Conservation (phyloP, 1,140 invertebrate genomes). For the Uloborus diversus region DNA sequence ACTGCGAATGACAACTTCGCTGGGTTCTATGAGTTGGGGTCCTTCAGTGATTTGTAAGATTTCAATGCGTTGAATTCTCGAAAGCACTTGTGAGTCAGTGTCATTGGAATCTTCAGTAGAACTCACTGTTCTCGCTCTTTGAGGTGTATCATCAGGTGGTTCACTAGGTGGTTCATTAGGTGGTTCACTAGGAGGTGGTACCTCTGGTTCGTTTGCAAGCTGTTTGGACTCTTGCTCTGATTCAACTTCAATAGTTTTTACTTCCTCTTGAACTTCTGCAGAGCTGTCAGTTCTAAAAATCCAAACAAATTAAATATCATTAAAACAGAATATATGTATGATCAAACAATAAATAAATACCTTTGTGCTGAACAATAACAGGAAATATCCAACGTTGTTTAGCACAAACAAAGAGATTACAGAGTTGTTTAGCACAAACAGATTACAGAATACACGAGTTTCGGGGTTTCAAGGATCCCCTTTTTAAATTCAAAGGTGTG, state of each 20-base stretch:
- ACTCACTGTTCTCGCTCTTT: conserved; percentile 16
- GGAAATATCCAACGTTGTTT: too few relatives aligned
- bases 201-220: not conserved
- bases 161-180: not conserved
- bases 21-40: conserved; percentile 79
- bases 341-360: too few relatives aligned
- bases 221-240: not conserved
- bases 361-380: too few relatives aligned
- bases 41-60: conserved; percentile 68
- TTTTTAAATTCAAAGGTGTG: too few relatives aligned
- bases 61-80: conserved; percentile 65
- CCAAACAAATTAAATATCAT: not conserved
- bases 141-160: conserved; percentile 40
- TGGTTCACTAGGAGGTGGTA: conserved; percentile 2
- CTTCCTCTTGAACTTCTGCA: not conserved
- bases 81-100: not conserved
- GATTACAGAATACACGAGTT: too few relatives aligned
- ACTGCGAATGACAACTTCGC: conserved; percentile 79
- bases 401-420: too few relatives aligned
- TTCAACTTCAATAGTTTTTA: not conserved
- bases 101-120: conserved; percentile 32
- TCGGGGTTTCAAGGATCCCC: too few relatives aligned
- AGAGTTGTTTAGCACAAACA: too few relatives aligned
- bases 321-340: too few relatives aligned
- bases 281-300: conserved; percentile 7